Evolutionary conservation across 2,797 vertebrate species (phyloP).

Genomic region (Cossypha caffra): DNA sequence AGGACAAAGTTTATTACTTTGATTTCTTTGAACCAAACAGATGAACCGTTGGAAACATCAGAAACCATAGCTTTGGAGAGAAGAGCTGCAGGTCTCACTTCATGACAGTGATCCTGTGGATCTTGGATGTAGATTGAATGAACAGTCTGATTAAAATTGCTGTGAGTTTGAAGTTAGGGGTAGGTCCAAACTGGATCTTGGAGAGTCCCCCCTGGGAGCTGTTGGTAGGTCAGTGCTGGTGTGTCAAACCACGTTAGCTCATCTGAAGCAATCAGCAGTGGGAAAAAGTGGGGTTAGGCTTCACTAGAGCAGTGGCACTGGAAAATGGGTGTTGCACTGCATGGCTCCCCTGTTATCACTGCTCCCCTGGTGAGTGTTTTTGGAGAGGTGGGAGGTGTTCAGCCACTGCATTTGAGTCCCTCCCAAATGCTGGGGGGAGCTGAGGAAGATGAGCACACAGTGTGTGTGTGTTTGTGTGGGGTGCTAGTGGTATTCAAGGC

Average conservation of each 20-base stretch:
- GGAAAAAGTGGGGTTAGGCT: neutral
- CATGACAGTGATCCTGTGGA: neutral
- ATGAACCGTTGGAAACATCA: neutral
- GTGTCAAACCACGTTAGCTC: accelerated
- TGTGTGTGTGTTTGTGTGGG: neutral
- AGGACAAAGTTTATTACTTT: neutral
- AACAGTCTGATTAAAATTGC: neutral
- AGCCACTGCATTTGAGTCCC: neutral
- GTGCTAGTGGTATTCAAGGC: neutral
- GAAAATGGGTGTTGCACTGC: accelerated
- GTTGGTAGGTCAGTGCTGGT: neutral
- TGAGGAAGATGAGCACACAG: neutral
- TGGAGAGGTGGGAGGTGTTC: neutral
- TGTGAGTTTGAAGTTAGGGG: neutral
- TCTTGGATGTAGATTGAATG: neutral
- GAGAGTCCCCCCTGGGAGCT: neutral
- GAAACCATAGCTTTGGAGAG: neutral
- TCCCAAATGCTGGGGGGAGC: neutral
- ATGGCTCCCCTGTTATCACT: accelerated
- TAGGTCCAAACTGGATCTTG: neutral
- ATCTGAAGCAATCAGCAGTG: neutral
- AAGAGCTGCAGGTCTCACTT: neutral
- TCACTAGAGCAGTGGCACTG: neutral
- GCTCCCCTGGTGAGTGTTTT: neutral
- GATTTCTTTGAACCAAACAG: neutral